Percentiles rank a stretch among this genome's conserved stretches.
These are phyloP conservation scores for Rhynchomys soricoides DNA, from an alignment of 2,113 vertebrate species.

Conservation along the genomic window DNA sequence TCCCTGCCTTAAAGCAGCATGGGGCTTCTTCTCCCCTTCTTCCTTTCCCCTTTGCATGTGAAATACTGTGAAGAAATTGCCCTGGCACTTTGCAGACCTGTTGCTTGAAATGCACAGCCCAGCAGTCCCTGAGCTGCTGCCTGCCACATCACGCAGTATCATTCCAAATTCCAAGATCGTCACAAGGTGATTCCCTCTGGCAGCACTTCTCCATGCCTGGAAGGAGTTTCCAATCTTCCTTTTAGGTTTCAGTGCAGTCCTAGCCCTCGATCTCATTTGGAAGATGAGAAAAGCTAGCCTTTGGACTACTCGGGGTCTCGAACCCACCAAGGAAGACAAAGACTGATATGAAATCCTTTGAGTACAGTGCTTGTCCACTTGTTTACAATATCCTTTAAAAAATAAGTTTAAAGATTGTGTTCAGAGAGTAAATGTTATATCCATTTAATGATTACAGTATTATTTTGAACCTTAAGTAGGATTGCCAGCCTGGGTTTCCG, in stretches of 20 bases:
- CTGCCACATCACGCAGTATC: slow-evolving; percentile 86
- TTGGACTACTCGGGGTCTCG: slow-evolving; percentile 84
- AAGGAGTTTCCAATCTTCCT: slow-evolving; percentile 86
- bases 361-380: slow-evolving; percentile 87
- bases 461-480: slow-evolving; percentile 87
- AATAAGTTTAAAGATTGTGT: slow-evolving; percentile 82
- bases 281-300: slow-evolving; percentile 83
- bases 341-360: slow-evolving; percentile 82
- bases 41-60: slow-evolving; percentile 91
- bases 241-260: slow-evolving; percentile 82
- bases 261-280: slow-evolving; percentile 85
- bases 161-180: slow-evolving; percentile 88
- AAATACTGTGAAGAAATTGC: slow-evolving; percentile 98
- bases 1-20: slow-evolving; percentile 98
- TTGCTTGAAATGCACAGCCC: slow-evolving; percentile 89
- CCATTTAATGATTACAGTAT: slow-evolving; percentile 88
- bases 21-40: slow-evolving; percentile 88
- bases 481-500: slow-evolving; percentile 86
- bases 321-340: slow-evolving; percentile 83
- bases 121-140: slow-evolving; percentile 84
- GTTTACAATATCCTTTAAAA: slow-evolving; percentile 85
- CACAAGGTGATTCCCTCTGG: slow-evolving; percentile 83
- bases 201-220: slow-evolving; percentile 86
- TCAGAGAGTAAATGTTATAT: slow-evolving; percentile 85
- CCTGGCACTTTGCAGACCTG: slow-evolving; percentile 91